Conservation (phyloP, 2,797 vertebrate species). For the Leuciscus waleckii region DNA sequence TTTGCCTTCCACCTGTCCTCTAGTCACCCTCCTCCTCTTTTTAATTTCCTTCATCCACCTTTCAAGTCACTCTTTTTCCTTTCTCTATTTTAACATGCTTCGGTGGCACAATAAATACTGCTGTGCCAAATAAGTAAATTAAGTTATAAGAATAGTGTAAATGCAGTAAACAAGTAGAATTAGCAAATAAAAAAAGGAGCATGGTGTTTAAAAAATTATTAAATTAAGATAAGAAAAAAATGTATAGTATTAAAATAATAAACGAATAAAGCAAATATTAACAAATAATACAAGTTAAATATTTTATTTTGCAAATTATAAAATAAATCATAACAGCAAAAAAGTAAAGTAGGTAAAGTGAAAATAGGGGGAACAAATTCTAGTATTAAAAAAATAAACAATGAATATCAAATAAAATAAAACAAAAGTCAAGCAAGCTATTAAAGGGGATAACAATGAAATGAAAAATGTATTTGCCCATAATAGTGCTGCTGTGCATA, state of each 20-base stretch:
- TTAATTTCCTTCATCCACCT: not conserved
- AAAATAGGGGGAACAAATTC: not conserved
- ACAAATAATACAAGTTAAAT: not conserved
- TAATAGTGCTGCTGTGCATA: not conserved
- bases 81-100: not conserved
- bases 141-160: not conserved
- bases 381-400: not conserved
- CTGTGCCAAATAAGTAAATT: not conserved
- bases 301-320: not conserved
- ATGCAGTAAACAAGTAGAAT: not conserved
- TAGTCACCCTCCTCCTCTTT: slow-evolving; percentile 6
- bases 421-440: not conserved
- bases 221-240: not conserved
- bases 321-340: not conserved
- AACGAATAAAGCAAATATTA: not conserved
- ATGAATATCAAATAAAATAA: not conserved
- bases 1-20: slow-evolving; percentile 56
- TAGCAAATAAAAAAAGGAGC: not conserved
- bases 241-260: not conserved
- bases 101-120: not conserved
- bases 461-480: not conserved
- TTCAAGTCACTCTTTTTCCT: not conserved
- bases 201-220: not conserved
- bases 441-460: not conserved
- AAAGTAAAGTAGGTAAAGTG: not conserved